Base-by-base conservation (phyloP, 2,797 vertebrate genomes). In the Acanthis flammea region DNA sequence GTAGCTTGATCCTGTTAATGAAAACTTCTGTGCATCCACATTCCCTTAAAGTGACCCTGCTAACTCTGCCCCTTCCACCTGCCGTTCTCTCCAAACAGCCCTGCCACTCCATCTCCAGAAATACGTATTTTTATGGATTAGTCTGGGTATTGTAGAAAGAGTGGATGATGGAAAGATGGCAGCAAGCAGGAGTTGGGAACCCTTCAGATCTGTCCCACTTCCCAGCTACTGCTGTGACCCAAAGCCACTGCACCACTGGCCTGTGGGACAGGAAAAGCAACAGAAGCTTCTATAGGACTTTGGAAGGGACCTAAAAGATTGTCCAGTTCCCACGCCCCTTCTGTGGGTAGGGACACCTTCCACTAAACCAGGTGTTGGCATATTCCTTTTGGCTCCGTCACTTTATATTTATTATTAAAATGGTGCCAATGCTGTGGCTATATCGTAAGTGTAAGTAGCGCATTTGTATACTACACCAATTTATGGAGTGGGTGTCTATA, bases 221-320 rank as follows among this genome's bases (percentile, higher is more conserved):
- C 19, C 24, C 0, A 0, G 7, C 14, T 4, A 1, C 13, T 86
- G 57, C 48, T 30, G 22, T 45, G 63, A 54, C 12, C 5, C 12
- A 6, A 50, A 27, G 31, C 35, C 50, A 42, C 16, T 0, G 0
- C 1, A 4, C 18, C 41, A n/a, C 54, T 66, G 48, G 7, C 6
- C 75, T 67, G 45, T 35, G 73, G 58, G 54, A 71, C 24, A 41
- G 31, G 25, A 21, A 35, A 31, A 85, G 51, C n/a, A 66, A 25
- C 28, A 90, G 63, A 70, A 86, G 22, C 6, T 81, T 50, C 63
- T 51, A 19, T 8, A 51, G 13, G 19, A 14, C 22, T 60, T 53
- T 41, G 25, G 18, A 65, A 53, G 15, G 25, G 39, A 47, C 19
- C 10, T 35, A 31, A 35, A 58, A 58, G 8, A 63, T 25, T 3